Conservation (phyloP, 2,797 vertebrate genomes). For the Acipenser transmontanus region DNA sequence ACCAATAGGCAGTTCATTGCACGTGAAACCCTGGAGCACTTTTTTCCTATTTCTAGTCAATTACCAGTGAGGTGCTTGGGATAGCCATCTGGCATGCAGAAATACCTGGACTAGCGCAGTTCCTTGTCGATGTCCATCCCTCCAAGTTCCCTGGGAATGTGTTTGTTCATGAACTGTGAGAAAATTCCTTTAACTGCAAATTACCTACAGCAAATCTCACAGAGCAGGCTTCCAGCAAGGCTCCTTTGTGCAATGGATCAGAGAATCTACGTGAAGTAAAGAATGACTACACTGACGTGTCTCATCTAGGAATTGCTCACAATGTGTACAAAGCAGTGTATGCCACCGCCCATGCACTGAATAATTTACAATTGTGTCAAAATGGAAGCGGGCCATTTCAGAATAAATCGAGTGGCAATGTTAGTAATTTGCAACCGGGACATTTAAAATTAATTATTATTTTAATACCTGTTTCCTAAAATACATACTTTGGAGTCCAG, state of each 20-base stretch:
- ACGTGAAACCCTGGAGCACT: constrained; percentile 68
- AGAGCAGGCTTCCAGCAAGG: constrained; percentile 14
- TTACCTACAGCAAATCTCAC: constrained; percentile 12
- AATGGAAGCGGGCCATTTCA: constrained; percentile 10
- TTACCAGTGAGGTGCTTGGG: constrained; percentile 54
- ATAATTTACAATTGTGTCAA: constrained; percentile 46
- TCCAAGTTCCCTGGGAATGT: constrained; percentile 32
- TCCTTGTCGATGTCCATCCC: constrained; percentile 45
- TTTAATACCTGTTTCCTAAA: too few relatives aligned
- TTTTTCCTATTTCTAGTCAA: constrained; percentile 25
- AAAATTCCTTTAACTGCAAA: constrained; percentile 46
- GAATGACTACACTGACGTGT: constrained; percentile 46
- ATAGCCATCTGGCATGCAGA: constrained; percentile 52
- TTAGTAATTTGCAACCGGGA: constrained; percentile 34
- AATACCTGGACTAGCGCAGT: constrained; percentile 50
- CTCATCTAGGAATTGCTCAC: constrained; percentile 48
- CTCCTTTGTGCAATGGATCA: constrained; percentile 42
- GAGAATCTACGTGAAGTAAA: constrained; percentile 43
- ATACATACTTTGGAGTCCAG: too few relatives aligned
- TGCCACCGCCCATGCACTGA: constrained; percentile 53
- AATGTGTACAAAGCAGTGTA: constrained; percentile 62
- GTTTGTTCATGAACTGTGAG: constrained; percentile 52
- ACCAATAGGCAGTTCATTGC: constrained; percentile 55
- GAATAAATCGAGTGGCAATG: constrained; percentile 14
- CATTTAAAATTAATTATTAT: constrained; percentile 35